These are phyloP conservation scores for Leptinotarsa haldemani DNA, from an alignment of 2,888 invertebrate genomes.

Conservation along the genomic window DNA sequence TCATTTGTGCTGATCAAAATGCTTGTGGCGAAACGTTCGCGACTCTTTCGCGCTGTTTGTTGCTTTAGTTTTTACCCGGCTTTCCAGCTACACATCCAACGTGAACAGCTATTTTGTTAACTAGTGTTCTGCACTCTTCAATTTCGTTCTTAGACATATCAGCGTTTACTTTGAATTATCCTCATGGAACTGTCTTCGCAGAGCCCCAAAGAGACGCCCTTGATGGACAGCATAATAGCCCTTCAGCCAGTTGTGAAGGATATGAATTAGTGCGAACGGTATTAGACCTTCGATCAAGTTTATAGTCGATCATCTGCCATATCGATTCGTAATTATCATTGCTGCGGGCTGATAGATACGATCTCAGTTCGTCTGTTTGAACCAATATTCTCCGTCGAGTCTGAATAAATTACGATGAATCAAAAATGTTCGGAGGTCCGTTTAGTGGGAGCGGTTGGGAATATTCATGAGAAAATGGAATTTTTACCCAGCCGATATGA, in stretches of 20 bases:
- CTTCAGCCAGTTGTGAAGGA: constrained; percentile 36
- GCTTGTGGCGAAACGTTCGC: no score
- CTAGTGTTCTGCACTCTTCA: no score
- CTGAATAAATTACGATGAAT: constrained; percentile 38
- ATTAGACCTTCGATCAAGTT: constrained; percentile 41
- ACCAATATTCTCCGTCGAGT: constrained; percentile 35
- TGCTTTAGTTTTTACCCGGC: no score
- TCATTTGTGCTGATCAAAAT: no score
- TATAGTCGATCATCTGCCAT: constrained; percentile 47
- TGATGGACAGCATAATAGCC: constrained; percentile 42
- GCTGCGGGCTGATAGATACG: constrained; percentile 42
- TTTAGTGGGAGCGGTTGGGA: background rate
- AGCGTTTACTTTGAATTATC: background rate
- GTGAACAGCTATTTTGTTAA: no score
- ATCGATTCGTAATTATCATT: constrained; percentile 42
- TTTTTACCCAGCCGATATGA: background rate
- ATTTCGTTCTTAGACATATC: no score
- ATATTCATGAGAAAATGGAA: constrained; percentile 14
- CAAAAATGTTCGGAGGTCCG: background rate
- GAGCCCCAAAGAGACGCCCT: constrained; percentile 12
- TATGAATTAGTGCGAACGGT: constrained; percentile 44
- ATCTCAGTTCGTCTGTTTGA: constrained; percentile 32
- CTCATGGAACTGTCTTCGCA: background rate
- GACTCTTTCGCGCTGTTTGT: no score
- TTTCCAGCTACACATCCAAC: no score